Evolutionary conservation across 2,797 vertebrate genomes (phyloP), one percentile per base, ranked within the genome.

Genomic region (Chelmon rostratus): DNA sequence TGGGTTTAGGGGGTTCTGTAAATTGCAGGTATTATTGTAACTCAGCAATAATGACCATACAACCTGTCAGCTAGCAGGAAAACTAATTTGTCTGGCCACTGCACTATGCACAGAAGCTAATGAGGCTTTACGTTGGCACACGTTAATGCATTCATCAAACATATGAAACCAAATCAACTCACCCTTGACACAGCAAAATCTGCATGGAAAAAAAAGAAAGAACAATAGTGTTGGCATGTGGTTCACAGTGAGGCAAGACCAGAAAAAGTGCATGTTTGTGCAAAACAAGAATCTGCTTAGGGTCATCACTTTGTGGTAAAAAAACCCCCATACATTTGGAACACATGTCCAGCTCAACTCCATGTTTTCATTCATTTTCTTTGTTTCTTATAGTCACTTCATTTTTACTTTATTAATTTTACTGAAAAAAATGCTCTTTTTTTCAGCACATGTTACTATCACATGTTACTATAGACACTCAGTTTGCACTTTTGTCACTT

Each of bases 171-270:
- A 90, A 54, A 87, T 91, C 23, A 56, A 95, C 97, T 97, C 92
- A 97, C 97, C 94, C 96, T 96, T 59, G 96, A 95, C 88, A 97
- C 94, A 86, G 96, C 96, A 93, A 97, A 97, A 96, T 97, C 97
- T 97, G 93, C 84, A 93, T 92, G 93, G 88, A 90, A 89, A 89
- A 91, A 82, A 80, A 81, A 89, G 88, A 91, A 81, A 81, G 82
- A 89, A 93, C 21, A 87, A 63, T 82, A 72, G 56, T 57, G 76
- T 91, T 82, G 47, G 59, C 65, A 86, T 67, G 58, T 4, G 71
- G 40, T 42, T 42, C 53, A 84, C 15, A 25, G 13, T 6, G 44
- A 70, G 35, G 42, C 40, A 78, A 63, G 19, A 69, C 3, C 25
- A 87, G 21, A 46, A 78, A 83, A 81, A 81, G 37, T 87, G 76